These are phyloP conservation scores for Stomorhina lunata DNA, from an alignment of 2,888 invertebrate species.

Conservation along the genomic window DNA sequence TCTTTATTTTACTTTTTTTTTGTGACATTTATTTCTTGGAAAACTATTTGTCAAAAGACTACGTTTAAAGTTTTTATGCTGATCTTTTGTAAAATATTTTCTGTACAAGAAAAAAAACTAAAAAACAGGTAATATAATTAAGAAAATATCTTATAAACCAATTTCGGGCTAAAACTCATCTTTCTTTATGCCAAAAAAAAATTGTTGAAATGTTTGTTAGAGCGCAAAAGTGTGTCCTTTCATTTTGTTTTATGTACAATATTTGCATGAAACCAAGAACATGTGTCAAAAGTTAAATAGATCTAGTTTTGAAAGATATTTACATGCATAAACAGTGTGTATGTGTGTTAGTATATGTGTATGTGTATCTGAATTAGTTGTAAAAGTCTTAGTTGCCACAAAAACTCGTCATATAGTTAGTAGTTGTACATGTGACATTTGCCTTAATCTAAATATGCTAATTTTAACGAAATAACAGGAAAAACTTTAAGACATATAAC, in stretches of 20 bases:
- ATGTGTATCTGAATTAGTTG: too few relatives aligned
- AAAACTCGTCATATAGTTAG: constrained; percentile 53
- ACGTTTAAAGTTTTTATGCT: constrained; percentile 1
- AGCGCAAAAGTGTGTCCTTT: constrained; percentile 32
- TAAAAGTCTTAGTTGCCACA: constrained; percentile 57
- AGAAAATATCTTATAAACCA: constrained; percentile 51
- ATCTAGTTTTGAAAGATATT: too few relatives aligned
- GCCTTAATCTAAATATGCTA: constrained; percentile 69
- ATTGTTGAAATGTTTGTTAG: background rate
- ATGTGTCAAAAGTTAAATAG: constrained; percentile 66
- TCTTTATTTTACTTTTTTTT: background rate
- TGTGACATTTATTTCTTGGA: constrained; percentile 17
- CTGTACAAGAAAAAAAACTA: too few relatives aligned
- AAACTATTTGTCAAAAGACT: constrained; percentile 57
- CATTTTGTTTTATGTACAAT: background rate
- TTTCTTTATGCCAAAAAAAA: constrained; percentile 7
- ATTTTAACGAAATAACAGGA: constrained; percentile 65
- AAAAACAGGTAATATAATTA: constrained; percentile 58
- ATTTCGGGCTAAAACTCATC: constrained; percentile 45
- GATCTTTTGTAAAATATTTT: constrained; percentile 9
- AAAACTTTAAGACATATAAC: constrained; percentile 51
- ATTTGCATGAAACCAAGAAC: constrained; percentile 45
- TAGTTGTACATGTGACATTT: constrained; percentile 66
- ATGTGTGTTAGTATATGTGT: too few relatives aligned
- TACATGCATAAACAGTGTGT: too few relatives aligned